Evolutionary conservation across 92 coral and sea anemone species (phyloP).

Genomic region (Heliopora coerulea): DNA sequence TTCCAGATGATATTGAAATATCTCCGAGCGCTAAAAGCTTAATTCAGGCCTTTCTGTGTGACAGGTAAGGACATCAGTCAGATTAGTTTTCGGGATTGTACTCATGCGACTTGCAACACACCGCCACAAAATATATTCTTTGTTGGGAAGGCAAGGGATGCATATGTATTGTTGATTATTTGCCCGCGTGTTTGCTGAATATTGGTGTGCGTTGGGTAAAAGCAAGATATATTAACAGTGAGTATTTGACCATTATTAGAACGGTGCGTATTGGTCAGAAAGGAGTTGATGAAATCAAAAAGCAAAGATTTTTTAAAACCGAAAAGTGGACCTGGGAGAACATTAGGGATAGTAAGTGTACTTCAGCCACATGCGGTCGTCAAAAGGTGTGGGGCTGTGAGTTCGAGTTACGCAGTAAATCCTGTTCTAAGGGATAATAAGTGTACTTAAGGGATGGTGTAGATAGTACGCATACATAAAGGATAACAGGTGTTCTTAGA

Average conservation of each 20-base stretch:
- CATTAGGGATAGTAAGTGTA: conserved; percentile 76
- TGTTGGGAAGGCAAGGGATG: too few relatives aligned
- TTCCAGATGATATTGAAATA: conserved; percentile 96
- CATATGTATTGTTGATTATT: too few relatives aligned
- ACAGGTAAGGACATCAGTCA: conserved; percentile 87
- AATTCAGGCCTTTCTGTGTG: conserved; percentile 87
- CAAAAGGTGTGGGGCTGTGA: background rate
- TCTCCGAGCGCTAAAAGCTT: conserved; percentile 84
- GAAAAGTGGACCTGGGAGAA: conserved; percentile 90
- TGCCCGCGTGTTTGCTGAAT: too few relatives aligned
- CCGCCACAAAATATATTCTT: too few relatives aligned
- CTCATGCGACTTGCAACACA: too few relatives aligned
- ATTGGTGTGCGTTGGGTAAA: background rate
- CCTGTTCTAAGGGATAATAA: too few relatives aligned
- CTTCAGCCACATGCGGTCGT: too few relatives aligned
- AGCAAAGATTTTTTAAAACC: conserved; percentile 78
- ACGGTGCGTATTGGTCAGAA: conserved; percentile 73
- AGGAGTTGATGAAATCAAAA: conserved; percentile 83
- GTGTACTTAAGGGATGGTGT: too few relatives aligned
- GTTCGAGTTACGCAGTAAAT: background rate
- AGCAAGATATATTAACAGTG: background rate
- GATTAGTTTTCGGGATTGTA: too few relatives aligned
- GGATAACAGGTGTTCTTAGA: too few relatives aligned
- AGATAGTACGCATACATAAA: too few relatives aligned
- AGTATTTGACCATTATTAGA: conserved; percentile 40